Evolutionary conservation across 2,113 vertebrate genomes (phyloP).

Genomic region (Stegastes partitus): DNA sequence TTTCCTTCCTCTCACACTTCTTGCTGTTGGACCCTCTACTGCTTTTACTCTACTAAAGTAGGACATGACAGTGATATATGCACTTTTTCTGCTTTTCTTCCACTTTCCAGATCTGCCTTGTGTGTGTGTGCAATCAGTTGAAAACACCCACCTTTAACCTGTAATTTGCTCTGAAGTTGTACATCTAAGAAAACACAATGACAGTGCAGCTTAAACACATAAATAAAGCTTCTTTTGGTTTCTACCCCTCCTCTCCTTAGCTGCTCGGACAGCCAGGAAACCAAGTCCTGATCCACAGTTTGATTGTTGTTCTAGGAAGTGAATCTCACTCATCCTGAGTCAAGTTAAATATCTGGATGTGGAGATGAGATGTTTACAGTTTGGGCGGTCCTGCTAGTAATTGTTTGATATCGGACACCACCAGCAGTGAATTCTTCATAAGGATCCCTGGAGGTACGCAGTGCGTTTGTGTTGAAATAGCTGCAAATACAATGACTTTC

Average conservation of each 20-base stretch:
- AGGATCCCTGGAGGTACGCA: not conserved
- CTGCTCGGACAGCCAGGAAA: constrained; percentile 41
- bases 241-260: not conserved
- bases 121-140: not conserved
- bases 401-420: constrained; percentile 28
- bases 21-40: not conserved
- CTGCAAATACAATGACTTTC: constrained; percentile 57
- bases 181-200: constrained; percentile 43
- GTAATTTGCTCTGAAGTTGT: not conserved
- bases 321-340: constrained; percentile 43
- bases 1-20: constrained; percentile 4
- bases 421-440: constrained; percentile 8
- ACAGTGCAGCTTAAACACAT: constrained; percentile 36
- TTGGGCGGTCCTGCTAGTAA: constrained; percentile 5
- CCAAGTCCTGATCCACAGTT: constrained; percentile 20
- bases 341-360: constrained; percentile 57
- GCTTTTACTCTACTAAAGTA: not conserved
- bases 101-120: not conserved
- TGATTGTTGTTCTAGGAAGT: constrained; percentile 61
- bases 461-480: constrained; percentile 46
- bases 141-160: not conserved
- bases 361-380: constrained; percentile 27
- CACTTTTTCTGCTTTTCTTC: not conserved
- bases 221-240: constrained; percentile 18
- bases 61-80: not conserved